Evolutionary conservation across 37 sponge, comb jelly and placozoan genomes (phyloP).

Genomic region (Eunapius fragilis): DNA sequence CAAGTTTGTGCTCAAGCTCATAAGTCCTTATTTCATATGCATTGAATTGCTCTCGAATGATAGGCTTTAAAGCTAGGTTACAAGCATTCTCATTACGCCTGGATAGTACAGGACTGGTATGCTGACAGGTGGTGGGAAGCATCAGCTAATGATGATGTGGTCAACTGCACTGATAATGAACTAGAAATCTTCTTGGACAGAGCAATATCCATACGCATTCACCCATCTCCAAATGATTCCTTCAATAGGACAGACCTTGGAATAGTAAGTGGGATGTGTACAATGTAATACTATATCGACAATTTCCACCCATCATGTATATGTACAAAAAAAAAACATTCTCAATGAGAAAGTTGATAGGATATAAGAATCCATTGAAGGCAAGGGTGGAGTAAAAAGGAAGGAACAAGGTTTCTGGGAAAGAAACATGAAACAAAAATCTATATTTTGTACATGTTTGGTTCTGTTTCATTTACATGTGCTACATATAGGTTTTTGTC

Average conservation of each 20-base stretch:
- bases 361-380: no score
- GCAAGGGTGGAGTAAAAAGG: no score
- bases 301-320: no score
- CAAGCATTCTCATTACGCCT: constrained; percentile 28
- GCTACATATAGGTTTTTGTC: no score
- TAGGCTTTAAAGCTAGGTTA: constrained; percentile 8
- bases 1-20: background rate
- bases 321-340: no score
- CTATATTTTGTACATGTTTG: no score
- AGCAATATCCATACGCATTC: background rate
- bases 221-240: background rate
- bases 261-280: background rate
- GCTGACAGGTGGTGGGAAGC: constrained; percentile 25
- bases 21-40: no score
- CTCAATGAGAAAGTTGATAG: no score
- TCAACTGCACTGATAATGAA: constrained; percentile 13
- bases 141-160: background rate
- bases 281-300: no score
- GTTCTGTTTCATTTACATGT: no score
- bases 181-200: background rate
- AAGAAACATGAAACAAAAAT: no score
- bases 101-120: constrained; percentile 34
- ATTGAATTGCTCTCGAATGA: background rate
- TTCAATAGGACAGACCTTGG: background rate
- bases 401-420: no score